phyloP scores from a whole-genome alignment of 2,888 invertebrate species.

The Meghimatium bilineatum region DNA sequence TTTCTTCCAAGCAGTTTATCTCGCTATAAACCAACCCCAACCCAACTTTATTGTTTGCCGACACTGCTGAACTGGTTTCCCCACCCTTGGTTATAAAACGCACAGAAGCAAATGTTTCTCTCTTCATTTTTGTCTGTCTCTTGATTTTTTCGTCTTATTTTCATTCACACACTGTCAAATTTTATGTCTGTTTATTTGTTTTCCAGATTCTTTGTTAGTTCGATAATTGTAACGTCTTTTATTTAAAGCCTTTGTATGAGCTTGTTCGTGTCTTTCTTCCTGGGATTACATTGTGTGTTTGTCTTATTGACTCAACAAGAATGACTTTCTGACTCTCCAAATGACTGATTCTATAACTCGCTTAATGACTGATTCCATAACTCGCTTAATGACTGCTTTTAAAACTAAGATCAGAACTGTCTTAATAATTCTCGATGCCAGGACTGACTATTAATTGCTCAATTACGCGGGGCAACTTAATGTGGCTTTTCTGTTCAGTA shows the following conservation, averaged over 20 bases:
- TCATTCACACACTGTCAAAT: neutral
- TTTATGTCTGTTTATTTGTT: neutral
- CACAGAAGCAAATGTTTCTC: neutral
- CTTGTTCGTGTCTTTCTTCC: neutral
- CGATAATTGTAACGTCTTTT: neutral
- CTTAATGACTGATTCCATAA: no score
- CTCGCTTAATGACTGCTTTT: no score
- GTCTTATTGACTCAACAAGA: neutral
- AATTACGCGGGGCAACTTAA: no score
- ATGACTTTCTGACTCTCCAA: no score
- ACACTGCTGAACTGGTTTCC: neutral
- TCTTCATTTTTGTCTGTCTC: neutral
- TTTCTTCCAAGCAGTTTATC: neutral
- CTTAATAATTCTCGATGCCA: no score
- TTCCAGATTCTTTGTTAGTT: neutral
- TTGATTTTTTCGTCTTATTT: neutral
- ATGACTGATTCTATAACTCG: no score
- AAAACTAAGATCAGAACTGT: no score
- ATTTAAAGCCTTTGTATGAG: no score
- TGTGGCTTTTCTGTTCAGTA: no score
- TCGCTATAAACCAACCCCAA: neutral
- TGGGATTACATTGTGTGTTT: constrained; percentile 11
- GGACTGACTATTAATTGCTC: no score
- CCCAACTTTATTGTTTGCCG: neutral
- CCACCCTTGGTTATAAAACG: neutral